Evolutionary conservation across 2,797 vertebrate species (phyloP), one percentile per base, ranked within the genome.

Genomic region (Peromyscus nudipes): DNA sequence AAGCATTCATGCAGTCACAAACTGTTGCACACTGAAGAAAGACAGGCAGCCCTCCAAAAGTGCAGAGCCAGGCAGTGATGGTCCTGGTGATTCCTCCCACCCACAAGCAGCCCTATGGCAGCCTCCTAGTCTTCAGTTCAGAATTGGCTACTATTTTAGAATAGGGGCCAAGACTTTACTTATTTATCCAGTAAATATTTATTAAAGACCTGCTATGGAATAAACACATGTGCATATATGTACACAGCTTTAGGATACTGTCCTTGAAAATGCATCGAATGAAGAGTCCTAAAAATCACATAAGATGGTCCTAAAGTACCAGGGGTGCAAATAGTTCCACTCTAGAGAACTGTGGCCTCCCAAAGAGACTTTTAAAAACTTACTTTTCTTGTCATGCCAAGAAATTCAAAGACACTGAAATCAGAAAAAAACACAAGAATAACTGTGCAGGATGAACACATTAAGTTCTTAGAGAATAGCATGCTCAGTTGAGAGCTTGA

Each of bases 41-140:
- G 4, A 6, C 64, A 1, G 3, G 5, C 64, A 43, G 21, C 27
- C 34, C 14, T 46, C 31, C 3, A 71, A 21, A 0, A 0, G 0
- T 29, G 57, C 4, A 25, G 14, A n/a, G 17, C 55, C 7, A 2
- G 13, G 10, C 21, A 37, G 25, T 65, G n/a, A 13, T 43, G 4
- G 31, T n/a, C 40, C 49, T 4, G 2, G 9, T 73, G 46, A 10
- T 6, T 27, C n/a, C 4, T 34, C 27, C 6, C 29, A 6, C 19
- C 29, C 62, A 10, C 25, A 17, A 43, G 13, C 7, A 40, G 9
- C 19, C 46, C 12, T 0, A 1, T 34, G 57, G 11, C 64, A 46
- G 23, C 25, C 62, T 57, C 57, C 29, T 13, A 40, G 27, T 11
- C 37, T n/a, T 46, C 19, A 31, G 64, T 12, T 40, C 40, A 27